phyloP scores from a whole-genome alignment of 2,888 invertebrate species.

The Allophyes oxyacanthae region DNA sequence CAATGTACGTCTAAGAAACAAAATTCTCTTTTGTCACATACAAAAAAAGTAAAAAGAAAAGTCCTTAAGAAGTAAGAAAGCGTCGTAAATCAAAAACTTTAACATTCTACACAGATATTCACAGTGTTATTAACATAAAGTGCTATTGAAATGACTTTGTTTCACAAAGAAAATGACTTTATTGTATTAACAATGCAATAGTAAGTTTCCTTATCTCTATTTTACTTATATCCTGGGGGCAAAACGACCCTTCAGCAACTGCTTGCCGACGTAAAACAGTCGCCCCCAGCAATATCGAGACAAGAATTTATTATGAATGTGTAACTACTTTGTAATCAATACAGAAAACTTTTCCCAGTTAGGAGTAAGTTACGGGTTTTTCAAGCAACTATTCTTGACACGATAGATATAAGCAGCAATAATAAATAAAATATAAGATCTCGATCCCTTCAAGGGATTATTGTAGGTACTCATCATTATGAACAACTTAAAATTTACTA shows the following conservation, averaged over 20 bases:
- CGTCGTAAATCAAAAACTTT: slow-evolving; percentile 47
- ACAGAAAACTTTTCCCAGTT: slow-evolving; percentile 13
- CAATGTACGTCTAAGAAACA: slow-evolving; percentile 30
- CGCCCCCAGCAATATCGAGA: slow-evolving; percentile 33
- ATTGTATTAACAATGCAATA: slow-evolving; percentile 44
- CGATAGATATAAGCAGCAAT: too few species aligned
- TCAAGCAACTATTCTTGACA: too few species aligned
- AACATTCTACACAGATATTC: slow-evolving; percentile 56
- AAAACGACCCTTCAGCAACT: slow-evolving; percentile 42
- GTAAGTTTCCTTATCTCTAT: slow-evolving; percentile 32
- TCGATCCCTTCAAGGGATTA: too few species aligned
- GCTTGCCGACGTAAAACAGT: slow-evolving; percentile 38
- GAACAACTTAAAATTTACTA: too few species aligned
- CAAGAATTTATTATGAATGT: slow-evolving; percentile 45
- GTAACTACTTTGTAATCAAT: slow-evolving; percentile 12
- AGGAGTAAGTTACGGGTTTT: background rate
- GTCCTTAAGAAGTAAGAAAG: slow-evolving; percentile 26
- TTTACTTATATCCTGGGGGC: slow-evolving; percentile 42
- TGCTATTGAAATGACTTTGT: slow-evolving; percentile 49
- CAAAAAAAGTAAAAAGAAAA: slow-evolving; percentile 42
- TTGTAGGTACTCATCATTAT: too few species aligned
- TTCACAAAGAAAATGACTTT: slow-evolving; percentile 44
- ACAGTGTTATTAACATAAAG: too few species aligned
- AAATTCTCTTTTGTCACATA: slow-evolving; percentile 40
- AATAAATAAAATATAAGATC: too few species aligned